These are phyloP conservation scores for Crenuchus spilurus DNA, from an alignment of 2,797 vertebrate genomes.

Conservation along the genomic window DNA sequence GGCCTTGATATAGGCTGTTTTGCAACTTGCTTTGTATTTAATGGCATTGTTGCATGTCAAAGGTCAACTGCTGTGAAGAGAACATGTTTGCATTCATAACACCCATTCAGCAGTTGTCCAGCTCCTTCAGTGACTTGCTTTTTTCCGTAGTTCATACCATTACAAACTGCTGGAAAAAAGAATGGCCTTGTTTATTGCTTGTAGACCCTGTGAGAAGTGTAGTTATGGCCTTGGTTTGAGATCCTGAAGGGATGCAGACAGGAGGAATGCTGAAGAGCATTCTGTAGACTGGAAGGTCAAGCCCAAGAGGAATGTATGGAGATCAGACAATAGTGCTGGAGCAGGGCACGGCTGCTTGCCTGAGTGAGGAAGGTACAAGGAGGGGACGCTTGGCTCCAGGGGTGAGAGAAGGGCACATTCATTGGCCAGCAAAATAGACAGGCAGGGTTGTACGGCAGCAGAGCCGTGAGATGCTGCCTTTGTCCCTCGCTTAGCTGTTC, in stretches of 20 bases:
- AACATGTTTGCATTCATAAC: constrained; percentile 1
- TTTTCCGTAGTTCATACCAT: neutral
- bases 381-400: constrained; percentile 18
- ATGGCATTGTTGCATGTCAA: constrained; percentile 3
- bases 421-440: constrained; percentile 21
- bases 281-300: constrained; percentile 4
- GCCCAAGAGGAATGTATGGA: constrained; percentile 19
- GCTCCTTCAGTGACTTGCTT: neutral
- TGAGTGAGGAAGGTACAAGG: neutral
- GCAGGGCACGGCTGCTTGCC: neutral
- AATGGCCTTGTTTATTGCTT: neutral
- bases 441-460: neutral
- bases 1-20: too few relatives aligned
- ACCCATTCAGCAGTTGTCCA: neutral
- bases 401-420: constrained; percentile 21
- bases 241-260: constrained; percentile 3
- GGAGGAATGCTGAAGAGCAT: constrained; percentile 11
- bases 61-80: neutral
- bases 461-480: constrained; percentile 35
- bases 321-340: constrained; percentile 10
- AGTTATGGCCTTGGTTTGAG: constrained; percentile 1
- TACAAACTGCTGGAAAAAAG: neutral
- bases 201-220: neutral
- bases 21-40: neutral
- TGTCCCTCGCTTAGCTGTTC: constrained; percentile 41